Evolutionary conservation across 2,797 vertebrate species (phyloP).

Genomic region (Pteropus rufus): DNA sequence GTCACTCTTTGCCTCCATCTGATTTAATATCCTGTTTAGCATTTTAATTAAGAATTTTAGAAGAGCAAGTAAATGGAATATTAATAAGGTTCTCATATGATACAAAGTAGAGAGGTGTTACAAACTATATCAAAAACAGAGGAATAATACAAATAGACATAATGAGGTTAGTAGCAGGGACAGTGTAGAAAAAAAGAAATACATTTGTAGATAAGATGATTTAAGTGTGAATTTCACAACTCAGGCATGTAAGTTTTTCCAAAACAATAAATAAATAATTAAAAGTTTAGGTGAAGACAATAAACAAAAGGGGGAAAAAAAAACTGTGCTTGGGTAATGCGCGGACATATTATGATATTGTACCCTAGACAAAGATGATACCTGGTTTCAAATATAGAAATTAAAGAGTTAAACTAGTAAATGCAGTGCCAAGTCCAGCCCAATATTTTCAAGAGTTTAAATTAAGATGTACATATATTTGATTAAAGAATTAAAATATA

Average conservation of each 20-base stretch:
- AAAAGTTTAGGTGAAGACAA: not conserved
- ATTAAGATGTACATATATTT: not conserved
- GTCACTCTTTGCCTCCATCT: conserved; percentile 52
- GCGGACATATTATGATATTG: not conserved
- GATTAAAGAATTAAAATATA: conserved; percentile 5
- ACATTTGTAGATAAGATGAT: not conserved
- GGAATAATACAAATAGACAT: conserved; percentile 31
- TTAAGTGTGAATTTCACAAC: conserved; percentile 3
- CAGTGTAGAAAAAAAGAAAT: not conserved
- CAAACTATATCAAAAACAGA: not conserved
- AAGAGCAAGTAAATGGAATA: conserved; percentile 67
- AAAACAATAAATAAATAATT: not conserved
- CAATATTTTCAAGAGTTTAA: not conserved
- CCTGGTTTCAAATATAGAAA: not conserved
- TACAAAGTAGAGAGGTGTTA: conserved; percentile 43
- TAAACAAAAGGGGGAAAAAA: not conserved
- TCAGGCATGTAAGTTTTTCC: not conserved
- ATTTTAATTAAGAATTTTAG: conserved; percentile 76
- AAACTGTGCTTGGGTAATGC: fast-evolving
- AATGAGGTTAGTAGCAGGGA: not conserved
- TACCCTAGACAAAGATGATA: not conserved
- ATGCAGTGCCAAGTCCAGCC: not conserved
- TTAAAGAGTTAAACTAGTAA: not conserved
- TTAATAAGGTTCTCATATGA: conserved; percentile 63
- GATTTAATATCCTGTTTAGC: conserved; percentile 73